A percentile compares a stretch with the other conserved stretches of the same genome.
phyloP scores from a whole-genome alignment of 1,140 invertebrate genomes.

The Microvelia longipes region DNA sequence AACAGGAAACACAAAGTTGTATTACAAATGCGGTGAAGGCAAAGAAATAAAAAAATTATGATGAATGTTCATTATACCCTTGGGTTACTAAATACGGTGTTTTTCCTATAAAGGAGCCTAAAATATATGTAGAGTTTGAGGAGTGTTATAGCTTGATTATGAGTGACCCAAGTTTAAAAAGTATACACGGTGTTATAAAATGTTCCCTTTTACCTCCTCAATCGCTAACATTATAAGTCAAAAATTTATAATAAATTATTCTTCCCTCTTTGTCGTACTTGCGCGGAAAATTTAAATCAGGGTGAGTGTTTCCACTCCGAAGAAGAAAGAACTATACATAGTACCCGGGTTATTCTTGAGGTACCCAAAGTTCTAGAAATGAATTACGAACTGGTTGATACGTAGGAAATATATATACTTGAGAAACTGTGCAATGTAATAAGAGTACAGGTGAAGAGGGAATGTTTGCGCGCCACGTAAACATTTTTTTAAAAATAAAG shows the following conservation, averaged over 20 bases:
- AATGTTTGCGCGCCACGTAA: constrained; percentile 25
- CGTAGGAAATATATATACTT: constrained; percentile 30
- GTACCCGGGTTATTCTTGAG: constrained; percentile 30
- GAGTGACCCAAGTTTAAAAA: too few species aligned
- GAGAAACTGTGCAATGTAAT: constrained; percentile 13
- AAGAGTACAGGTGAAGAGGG: constrained; percentile 16
- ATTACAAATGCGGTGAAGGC: not conserved
- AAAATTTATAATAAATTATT: constrained; percentile 20
- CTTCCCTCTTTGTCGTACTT: not conserved
- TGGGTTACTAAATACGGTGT: constrained; percentile 23
- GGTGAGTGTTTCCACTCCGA: constrained; percentile 21
- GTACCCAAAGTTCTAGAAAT: constrained; percentile 25
- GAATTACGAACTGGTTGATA: constrained; percentile 27
- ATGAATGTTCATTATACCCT: constrained; percentile 23
- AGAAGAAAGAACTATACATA: constrained; percentile 24
- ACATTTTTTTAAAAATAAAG: constrained; percentile 29
- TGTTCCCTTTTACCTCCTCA: constrained; percentile 25
- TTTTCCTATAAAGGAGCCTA: constrained; percentile 22
- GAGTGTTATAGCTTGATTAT: too few species aligned
- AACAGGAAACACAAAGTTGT: not conserved
- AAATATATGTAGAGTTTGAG: constrained; percentile 14
- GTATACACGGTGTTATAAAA: constrained; percentile 10
- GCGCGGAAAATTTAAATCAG: not conserved
- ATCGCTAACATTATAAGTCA: constrained; percentile 23
- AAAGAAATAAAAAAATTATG: not conserved